Conservation (phyloP, 1,140 invertebrate genomes). For the Meloidogyne chitwoodi region DNA sequence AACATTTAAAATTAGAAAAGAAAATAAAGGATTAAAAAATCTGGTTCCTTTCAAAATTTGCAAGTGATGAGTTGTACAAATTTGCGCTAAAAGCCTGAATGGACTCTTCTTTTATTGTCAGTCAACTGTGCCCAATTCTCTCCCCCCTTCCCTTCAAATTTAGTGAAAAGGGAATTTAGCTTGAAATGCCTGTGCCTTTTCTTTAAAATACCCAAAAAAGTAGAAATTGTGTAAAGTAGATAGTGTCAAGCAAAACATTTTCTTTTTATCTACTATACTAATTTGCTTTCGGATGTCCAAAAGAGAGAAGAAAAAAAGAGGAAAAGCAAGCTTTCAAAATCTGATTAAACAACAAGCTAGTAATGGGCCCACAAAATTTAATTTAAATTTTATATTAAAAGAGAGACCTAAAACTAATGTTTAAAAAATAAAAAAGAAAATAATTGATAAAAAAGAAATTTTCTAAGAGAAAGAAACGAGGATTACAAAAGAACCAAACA, state of each 20-base stretch:
- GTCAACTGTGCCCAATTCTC: background rate
- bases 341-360: background rate
- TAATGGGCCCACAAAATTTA: background rate
- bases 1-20: background rate
- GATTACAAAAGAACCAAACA: background rate
- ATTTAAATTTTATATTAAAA: background rate
- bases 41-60: background rate
- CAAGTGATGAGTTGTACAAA: background rate
- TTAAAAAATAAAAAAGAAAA: background rate
- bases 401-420: background rate
- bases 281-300: background rate
- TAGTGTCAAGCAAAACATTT: background rate
- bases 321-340: background rate
- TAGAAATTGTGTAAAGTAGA: background rate
- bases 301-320: background rate
- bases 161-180: background rate
- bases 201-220: background rate
- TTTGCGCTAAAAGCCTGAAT: background rate
- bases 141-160: background rate
- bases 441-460: background rate
- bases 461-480: background rate
- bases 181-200: background rate
- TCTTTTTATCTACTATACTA: background rate
- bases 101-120: background rate
- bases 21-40: background rate